Percentiles rank a stretch among this genome's conserved stretches.
These are phyloP conservation scores for Poecile montanus DNA, from an alignment of 2,797 vertebrate species.

Conservation along the genomic window DNA sequence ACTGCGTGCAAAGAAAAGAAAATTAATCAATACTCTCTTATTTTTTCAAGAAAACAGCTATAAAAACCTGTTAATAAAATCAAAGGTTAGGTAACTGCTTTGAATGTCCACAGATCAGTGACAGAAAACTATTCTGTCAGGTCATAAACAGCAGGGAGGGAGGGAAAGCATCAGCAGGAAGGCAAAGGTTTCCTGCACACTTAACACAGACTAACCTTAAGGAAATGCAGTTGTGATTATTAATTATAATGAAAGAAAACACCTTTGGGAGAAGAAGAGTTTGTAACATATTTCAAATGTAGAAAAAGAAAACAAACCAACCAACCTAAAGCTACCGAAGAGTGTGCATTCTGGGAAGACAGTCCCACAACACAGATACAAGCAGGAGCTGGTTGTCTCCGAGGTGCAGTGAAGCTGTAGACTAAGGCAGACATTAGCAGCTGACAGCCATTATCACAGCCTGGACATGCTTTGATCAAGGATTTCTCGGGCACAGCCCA, in stretches of 20 bases:
- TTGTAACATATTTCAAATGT: neutral
- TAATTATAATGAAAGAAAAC: neutral
- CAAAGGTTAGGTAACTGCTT: neutral
- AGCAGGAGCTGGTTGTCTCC: neutral
- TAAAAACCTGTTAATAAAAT: neutral
- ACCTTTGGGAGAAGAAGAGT: neutral
- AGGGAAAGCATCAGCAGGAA: neutral
- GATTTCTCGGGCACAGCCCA: neutral
- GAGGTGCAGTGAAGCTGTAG: neutral
- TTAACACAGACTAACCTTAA: neutral
- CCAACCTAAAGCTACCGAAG: neutral
- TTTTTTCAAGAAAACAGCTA: neutral
- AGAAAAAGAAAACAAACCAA: neutral
- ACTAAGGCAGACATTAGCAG: neutral
- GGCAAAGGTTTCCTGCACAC: neutral
- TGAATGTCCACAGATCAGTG: neutral
- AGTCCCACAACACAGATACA: fast-evolving
- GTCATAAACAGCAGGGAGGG: neutral
- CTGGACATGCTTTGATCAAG: neutral
- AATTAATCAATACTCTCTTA: neutral
- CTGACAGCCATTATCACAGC: neutral
- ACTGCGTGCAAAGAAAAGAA: neutral
- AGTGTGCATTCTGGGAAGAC: fast-evolving
- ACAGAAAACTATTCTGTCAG: neutral
- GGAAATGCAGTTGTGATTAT: neutral